Base-by-base conservation (phyloP, 2,797 vertebrate genomes). In the Manis crassicaudata region DNA sequence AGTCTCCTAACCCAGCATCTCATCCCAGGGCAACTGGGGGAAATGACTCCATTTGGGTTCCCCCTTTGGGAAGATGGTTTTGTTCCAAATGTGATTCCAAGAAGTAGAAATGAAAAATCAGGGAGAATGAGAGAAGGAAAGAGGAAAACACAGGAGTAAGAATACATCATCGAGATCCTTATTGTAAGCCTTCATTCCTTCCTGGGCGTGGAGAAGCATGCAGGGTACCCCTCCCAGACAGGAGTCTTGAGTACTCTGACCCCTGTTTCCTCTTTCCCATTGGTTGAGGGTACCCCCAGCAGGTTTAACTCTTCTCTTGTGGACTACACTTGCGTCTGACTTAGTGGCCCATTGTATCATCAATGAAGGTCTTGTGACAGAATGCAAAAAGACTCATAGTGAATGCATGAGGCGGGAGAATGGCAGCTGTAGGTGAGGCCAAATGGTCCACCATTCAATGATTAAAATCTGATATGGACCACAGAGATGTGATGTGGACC, bases 81-180 rank as follows among this genome's bases (percentile, higher is more conserved):
- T 60, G 3, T 79, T 43, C 83, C 86, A 94, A 27, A 76, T 46
- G 9, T 86, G 32, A 72, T 88, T 84, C 2, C 25, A 77, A 63
- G 4, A 43, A 52, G 1, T 17, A 1, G 0, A 88, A 27, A 3
- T 58, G 12, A 76, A 70, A 14, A 10, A 14, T 3, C 9, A 65
- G 17, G 8, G 9, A 70, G 6, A 92, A 72, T 72, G 10, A 62
- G 14, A 63, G 81, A 70, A 52, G 10, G 4, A 58, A 87, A 2
- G 13, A 62, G 5, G 13, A 65, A 76, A 89, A 35, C 32, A 52
- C 23, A 80, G 76, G 5, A 63, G 9, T 63, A 25, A 75, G 23
- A 21, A 4, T 63, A 29, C 8, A 67, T 35, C 13, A 20, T 56
- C 35, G 17, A n/a, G n/a, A 54, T 84, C 8, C 3, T 60, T 75